phyloP scores from a whole-genome alignment of 2,797 vertebrate species.

The Tachyglossus aculeatus region DNA sequence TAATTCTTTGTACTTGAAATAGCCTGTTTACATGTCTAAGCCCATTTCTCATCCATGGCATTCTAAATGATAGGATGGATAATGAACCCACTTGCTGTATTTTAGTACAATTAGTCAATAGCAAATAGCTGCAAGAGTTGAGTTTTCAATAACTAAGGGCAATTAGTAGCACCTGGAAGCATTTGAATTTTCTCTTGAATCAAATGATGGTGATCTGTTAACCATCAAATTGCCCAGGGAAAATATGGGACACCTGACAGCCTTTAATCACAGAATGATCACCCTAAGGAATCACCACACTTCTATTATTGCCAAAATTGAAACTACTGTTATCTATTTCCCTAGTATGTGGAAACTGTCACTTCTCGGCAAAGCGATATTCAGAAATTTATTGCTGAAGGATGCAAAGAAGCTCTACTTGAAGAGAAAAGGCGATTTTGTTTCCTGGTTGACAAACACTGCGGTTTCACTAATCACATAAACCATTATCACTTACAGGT shows the following conservation, averaged over 20 bases:
- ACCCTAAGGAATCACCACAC: not conserved
- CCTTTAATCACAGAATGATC: not conserved
- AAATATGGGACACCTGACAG: not conserved
- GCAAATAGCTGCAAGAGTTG: not conserved
- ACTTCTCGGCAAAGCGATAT: constrained; percentile 92
- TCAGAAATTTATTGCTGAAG: constrained; percentile 92
- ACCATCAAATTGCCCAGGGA: not conserved
- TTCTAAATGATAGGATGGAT: not conserved
- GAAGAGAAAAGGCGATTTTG: constrained; percentile 97
- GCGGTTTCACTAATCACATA: constrained; percentile 85
- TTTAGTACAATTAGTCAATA: not conserved
- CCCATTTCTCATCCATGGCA: not conserved
- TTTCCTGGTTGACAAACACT: constrained; percentile 97
- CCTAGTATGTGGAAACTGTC: constrained; percentile 88
- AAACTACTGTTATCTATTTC: too few relatives aligned
- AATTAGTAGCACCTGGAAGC: not conserved
- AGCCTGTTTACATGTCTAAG: not conserved
- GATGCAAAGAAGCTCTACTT: constrained; percentile 91
- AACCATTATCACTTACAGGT: constrained; percentile 89
- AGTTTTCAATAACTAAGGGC: not conserved
- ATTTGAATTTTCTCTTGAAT: not conserved
- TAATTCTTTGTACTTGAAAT: not conserved
- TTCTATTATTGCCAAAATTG: not conserved
- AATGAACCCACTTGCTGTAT: not conserved
- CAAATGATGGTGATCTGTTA: rapidly evolving